Conservation (phyloP, 2,888 invertebrate genomes). For the Ormyrus labotus region DNA sequence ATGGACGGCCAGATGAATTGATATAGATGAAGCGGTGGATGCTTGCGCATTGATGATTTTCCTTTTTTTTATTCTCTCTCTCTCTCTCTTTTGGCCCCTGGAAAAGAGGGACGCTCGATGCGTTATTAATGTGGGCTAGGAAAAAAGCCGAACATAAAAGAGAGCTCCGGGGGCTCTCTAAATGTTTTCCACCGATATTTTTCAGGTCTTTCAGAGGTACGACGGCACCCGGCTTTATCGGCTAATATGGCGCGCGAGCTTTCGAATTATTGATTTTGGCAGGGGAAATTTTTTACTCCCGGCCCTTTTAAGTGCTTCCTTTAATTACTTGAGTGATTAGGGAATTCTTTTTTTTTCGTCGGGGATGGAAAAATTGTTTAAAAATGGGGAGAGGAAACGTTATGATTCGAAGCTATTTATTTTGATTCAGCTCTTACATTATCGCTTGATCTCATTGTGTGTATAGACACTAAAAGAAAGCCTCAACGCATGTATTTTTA, state of each 20-base stretch:
- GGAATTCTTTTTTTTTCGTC: no score
- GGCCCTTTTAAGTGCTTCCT: no score
- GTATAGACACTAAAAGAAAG: no score
- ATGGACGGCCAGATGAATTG: constrained; percentile 55
- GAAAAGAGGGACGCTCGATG: constrained; percentile 15
- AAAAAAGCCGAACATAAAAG: neutral
- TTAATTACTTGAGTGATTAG: no score
- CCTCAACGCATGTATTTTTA: no score
- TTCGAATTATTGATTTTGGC: neutral
- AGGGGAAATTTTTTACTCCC: no score
- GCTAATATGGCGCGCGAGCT: neutral
- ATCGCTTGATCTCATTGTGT: no score
- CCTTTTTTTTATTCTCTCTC: neutral
- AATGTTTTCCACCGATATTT: neutral
- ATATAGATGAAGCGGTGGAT: constrained; percentile 48
- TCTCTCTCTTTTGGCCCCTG: neutral
- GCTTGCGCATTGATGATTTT: constrained; percentile 45
- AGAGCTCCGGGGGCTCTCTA: neutral
- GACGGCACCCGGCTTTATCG: neutral
- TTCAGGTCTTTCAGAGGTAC: neutral
- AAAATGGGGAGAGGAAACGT: no score
- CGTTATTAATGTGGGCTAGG: constrained; percentile 45
- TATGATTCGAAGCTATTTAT: no score
- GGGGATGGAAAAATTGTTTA: no score
- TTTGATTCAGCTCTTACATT: no score